Evolutionary conservation across 2,888 invertebrate genomes (phyloP), one percentile per base, ranked within the genome.

Genomic region (Strigamia crassipes): DNA sequence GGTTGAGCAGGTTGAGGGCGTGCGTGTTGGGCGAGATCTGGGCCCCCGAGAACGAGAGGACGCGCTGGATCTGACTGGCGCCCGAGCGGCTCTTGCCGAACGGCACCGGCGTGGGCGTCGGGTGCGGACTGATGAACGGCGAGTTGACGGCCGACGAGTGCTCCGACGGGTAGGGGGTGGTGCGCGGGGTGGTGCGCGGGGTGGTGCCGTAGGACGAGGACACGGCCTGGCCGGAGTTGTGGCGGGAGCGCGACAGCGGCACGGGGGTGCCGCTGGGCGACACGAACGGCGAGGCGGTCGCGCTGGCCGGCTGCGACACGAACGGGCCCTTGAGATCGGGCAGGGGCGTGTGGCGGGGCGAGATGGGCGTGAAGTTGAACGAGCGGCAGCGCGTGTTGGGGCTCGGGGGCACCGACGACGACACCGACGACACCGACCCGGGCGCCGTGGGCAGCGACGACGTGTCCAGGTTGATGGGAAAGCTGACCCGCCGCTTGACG

Each of bases 311-410:
- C 85, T 90, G 91, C 1, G 91, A 91, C 31, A 90, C 13, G 89
- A 89, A 86, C 84, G 86, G 89, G 89, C 0, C 88, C 89, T 88
- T 84, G 90, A 90, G 86, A 88, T 87, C 31, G 1, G 27, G 80
- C 34, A 66, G 8, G 31, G 85, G 85, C 46, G 85, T 85, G 81
- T 85, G 84, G 34, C 92, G 92, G 10, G 94, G 94, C 46, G 94
- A 94, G 86, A 96, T 96, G 0, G 95, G 95, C 41, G 93, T 93
- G 86, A 96, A 96, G 87, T 93, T 94, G 87, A 94, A 95, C 86
- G 93, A 93, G 86, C 93, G 92, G 78, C 93, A 91, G 83, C 93
- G 90, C 73, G 93, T 92, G 83, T 93, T 94, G 12, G 93, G 94
- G 89, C 93, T 93, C 84, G 92, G 92, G 0, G 93, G 93, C 81